Percentiles rank a stretch among this genome's conserved stretches.
Conservation (phyloP, 1,140 invertebrate species). For the Nasonia vitripennis region DNA sequence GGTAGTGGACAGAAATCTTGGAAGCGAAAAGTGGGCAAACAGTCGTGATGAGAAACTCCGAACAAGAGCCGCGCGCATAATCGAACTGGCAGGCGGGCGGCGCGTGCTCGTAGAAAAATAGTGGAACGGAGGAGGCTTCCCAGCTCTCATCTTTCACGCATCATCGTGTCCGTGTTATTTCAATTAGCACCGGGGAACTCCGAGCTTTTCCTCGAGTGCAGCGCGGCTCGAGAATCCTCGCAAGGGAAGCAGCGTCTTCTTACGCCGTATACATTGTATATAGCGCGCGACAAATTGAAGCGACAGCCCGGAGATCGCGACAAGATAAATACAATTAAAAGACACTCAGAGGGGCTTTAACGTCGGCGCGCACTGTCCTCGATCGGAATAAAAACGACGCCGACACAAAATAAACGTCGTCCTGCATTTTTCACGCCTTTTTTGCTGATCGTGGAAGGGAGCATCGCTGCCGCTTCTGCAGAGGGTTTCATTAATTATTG, state of each 20-base stretch:
- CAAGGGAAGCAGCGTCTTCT: neutral
- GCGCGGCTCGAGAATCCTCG: neutral
- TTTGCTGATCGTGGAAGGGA: too few species aligned
- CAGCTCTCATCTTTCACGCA: slow-evolving; percentile 33
- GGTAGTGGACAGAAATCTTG: neutral
- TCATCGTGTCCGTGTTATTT: slow-evolving; percentile 39
- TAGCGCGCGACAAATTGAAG: slow-evolving; percentile 13
- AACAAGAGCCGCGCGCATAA: neutral
- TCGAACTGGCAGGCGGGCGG: neutral
- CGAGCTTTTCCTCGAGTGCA: slow-evolving; percentile 8
- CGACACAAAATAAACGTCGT: neutral
- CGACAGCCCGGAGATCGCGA: neutral
- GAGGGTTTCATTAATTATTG: neutral
- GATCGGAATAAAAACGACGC: neutral
- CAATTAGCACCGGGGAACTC: slow-evolving; percentile 17
- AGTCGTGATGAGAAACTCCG: neutral
- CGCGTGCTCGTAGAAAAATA: neutral
- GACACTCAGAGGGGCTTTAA: slow-evolving; percentile 33
- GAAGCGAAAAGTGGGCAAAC: neutral
- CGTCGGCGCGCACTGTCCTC: neutral
- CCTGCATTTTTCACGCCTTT: neutral
- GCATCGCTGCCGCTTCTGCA: neutral
- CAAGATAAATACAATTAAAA: slow-evolving; percentile 52
- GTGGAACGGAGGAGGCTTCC: neutral
- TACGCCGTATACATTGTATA: neutral